Evolutionary conservation across 2,113 vertebrate species (phyloP).

Genomic region (Tylochromis polylepis): DNA sequence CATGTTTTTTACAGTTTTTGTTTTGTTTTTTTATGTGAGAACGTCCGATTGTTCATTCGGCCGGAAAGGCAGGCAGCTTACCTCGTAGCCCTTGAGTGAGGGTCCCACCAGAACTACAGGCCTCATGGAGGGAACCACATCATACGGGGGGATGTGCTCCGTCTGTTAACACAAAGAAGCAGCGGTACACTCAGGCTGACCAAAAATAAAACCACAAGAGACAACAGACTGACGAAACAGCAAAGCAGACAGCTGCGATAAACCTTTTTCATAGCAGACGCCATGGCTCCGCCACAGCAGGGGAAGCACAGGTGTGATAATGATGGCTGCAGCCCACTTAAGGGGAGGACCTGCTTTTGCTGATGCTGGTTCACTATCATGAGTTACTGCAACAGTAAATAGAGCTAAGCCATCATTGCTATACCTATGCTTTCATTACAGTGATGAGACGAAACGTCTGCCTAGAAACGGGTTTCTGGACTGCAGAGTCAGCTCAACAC

Average conservation of each 20-base stretch:
- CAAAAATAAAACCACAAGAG: neutral
- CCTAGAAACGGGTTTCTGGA: neutral
- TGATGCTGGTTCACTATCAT: neutral
- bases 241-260: neutral
- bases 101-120: constrained; percentile 94
- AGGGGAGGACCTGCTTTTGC: neutral
- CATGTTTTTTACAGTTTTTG: too few species aligned
- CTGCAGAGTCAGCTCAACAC: neutral
- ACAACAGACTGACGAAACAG: neutral
- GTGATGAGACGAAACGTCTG: neutral
- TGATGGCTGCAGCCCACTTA: neutral
- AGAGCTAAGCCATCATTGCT: neutral
- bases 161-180: constrained; percentile 69
- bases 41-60: neutral
- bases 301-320: neutral
- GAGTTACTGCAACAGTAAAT: neutral
- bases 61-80: constrained; percentile 44
- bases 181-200: neutral
- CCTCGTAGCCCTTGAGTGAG: constrained; percentile 94
- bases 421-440: neutral
- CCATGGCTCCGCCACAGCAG: neutral
- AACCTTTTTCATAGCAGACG: neutral
- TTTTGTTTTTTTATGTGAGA: neutral
- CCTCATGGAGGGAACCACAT: constrained; percentile 96
- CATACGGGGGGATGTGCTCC: constrained; percentile 89